Base-by-base conservation (phyloP, 1,140 invertebrate species). In the Bathynomus jamesi region DNA sequence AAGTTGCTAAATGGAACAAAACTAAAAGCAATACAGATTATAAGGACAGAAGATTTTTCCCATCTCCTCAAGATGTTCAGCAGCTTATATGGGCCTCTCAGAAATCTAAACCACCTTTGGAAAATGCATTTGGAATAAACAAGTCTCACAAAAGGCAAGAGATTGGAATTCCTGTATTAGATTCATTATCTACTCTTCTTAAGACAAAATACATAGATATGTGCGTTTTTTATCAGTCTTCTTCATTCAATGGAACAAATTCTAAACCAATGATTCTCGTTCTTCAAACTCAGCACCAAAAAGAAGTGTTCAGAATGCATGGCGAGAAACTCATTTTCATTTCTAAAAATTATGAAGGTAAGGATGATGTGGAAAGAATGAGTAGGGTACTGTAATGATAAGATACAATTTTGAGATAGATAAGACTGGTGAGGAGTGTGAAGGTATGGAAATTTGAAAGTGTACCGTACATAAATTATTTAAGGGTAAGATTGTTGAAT, bases 331-430 rank as follows among this genome's bases (percentile, higher is more conserved):
- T 73, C 17, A 4, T 73, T 28, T 69, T 32, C 68, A 25, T 73
- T n/a, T 61, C 32, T 17, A 73, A 65, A 40, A 73, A 73, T 53
- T 73, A 67, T 73, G 71, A 73, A 73, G 71, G 71, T 69, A 53
- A 64, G 71, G 61, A n/a, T 11, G 28, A 1, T 28, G 28, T 65
- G 28, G 21, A 27, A 28, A 24, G n/a, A n/a, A 17, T 31, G 13
- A 67, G 13, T 17, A 24, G 24, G 3, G 4, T 67, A 5, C 3
- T 3, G 31, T 4, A 17, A 40, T 28, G 4, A 4, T n/a, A 27
- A 24, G 61, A 7, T 69, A 27, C 65, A 13, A 40, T 11, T 17
- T 0, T 63, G 61, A 25, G n/a, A 25, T 13, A 31, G 25, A 17
- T 31, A 7, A 21, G 27, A 4, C 2, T n/a, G 28, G 3, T 24